Percentiles rank a stretch among this genome's conserved stretches.
Evolutionary conservation across 2,113 vertebrate genomes (phyloP).

Genomic region (Chaetops frenatus): DNA sequence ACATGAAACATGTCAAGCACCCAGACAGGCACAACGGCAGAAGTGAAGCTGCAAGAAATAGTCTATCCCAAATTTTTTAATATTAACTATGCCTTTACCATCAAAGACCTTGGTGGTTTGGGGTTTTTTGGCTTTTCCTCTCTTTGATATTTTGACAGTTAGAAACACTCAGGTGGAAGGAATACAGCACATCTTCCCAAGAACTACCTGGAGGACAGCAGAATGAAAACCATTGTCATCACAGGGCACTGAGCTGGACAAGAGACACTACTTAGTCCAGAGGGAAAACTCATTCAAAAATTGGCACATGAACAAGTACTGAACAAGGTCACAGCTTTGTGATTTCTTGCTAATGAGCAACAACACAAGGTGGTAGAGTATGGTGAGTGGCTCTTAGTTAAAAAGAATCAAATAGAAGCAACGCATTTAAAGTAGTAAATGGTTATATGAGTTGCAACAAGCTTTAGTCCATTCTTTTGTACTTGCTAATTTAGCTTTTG

Average conservation of each 20-base stretch:
- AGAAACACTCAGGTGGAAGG: background rate
- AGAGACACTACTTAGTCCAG: background rate
- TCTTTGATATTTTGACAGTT: background rate
- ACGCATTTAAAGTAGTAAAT: background rate
- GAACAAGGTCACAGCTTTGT: background rate
- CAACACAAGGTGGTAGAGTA: background rate
- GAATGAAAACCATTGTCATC: background rate
- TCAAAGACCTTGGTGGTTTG: background rate
- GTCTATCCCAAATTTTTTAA: background rate
- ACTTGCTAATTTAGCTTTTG: background rate
- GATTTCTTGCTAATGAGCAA: background rate
- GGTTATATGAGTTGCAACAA: background rate
- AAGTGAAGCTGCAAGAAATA: background rate
- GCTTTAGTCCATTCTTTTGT: background rate
- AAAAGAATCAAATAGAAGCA: background rate
- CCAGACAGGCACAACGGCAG: rapidly evolving
- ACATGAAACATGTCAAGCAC: background rate
- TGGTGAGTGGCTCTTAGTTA: background rate
- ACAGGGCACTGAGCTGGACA: background rate
- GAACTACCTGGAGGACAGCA: background rate
- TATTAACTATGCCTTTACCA: background rate
- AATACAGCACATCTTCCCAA: background rate
- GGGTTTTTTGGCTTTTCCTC: background rate
- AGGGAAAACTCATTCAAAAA: background rate
- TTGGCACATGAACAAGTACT: background rate